Evolutionary conservation across 2,113 vertebrate genomes (phyloP), one percentile per base, ranked within the genome.

Genomic region (Clarias gariepinus): DNA sequence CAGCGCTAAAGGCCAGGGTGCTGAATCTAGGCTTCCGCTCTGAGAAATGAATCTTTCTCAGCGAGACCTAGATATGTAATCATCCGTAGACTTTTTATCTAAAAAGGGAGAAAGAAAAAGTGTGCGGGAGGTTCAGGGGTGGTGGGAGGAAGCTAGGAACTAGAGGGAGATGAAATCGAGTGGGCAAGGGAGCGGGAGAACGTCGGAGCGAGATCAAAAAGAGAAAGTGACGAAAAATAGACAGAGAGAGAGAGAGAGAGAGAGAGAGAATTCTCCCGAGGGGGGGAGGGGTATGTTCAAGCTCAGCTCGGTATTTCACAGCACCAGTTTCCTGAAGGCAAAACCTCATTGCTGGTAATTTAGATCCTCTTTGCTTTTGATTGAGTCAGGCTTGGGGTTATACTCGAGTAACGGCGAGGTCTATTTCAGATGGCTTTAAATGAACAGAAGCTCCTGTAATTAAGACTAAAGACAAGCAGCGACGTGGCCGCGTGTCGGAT

Each of bases 51-150:
- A 90, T 76, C 60, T 81, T 68, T 79, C 86, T 73, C 68, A 52
- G 68, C 81, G 84, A 90, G 90, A 84, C 87, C 90, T 88, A 89
- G 82, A 90, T 91, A 87, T 89, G 90, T 90, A 91, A 85, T 88
- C 89, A 91, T 69, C 86, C 91, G 66, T 86, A 78, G 53, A 57
- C 47, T 63, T 81, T 47, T 82, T 82, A 76, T 85, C 78, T 3
- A 33, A 58, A 83, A 86, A 64, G 23, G 61, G 81, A 84, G 76
- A 74, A 53, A 23, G 41, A 86, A 13, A 53, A 53, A 80, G 84
- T 58, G 55, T 15, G 66, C 52, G 61, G 47, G 84, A 74, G 47
- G 64, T 69, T 60, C 73, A 36, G 30, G n/a, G 18, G 55, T 60
- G 78, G 63, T 9, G 21, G 36, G n/a, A n/a, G 12, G 23, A 23